These are phyloP conservation scores for Helicoverpa armigera DNA, from an alignment of 1,140 invertebrate genomes.

Conservation along the genomic window DNA sequence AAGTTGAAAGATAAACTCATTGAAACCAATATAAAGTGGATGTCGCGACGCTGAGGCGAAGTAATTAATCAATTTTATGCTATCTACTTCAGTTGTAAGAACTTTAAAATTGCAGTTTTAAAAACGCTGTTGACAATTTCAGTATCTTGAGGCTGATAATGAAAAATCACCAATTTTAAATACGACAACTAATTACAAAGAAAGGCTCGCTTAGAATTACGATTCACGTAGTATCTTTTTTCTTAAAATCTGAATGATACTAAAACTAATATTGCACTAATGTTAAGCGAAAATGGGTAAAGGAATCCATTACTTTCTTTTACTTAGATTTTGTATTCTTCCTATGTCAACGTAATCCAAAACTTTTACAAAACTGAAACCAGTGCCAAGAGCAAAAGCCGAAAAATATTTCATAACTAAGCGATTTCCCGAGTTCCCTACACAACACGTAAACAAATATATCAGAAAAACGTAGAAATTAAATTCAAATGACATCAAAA, in stretches of 20 bases:
- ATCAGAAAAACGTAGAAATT: conserved; percentile 48
- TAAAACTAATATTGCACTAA: no score
- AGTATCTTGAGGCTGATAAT: no score
- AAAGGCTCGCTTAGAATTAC: no score
- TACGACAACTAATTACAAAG: no score
- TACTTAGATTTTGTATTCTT: no score
- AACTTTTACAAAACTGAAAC: no score
- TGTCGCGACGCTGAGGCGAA: not conserved
- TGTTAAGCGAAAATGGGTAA: not conserved
- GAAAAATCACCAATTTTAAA: no score
- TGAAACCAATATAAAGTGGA: conserved; percentile 21
- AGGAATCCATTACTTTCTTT: not conserved
- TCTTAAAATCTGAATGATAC: no score
- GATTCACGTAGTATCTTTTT: no score
- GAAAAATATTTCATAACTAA: not conserved
- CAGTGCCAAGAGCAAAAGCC: not conserved
- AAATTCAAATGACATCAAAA: conserved; percentile 64
- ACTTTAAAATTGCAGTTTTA: not conserved
- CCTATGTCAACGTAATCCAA: no score
- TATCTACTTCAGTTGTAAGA: not conserved
- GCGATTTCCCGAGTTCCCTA: not conserved
- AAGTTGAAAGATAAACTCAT: conserved; percentile 12
- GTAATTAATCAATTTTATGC: conserved; percentile 37
- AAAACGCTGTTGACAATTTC: not conserved
- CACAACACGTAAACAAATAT: not conserved